Conservation (phyloP, 2,888 invertebrate species). For the Pterostichus madidus region DNA sequence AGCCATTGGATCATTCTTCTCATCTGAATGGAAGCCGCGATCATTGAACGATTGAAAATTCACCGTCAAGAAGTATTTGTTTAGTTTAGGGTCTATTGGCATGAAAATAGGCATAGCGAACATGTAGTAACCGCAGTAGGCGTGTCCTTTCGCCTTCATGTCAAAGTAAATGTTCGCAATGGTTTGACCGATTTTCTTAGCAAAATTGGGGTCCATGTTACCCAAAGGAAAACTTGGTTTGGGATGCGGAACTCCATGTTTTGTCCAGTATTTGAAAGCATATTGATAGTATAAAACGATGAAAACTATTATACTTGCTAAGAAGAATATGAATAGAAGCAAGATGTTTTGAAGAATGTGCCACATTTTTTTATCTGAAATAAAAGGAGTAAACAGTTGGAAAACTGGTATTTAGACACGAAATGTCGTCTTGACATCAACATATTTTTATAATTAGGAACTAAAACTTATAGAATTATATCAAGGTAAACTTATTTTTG, state of each 20-base stretch:
- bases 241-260: slow-evolving; percentile 72
- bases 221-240: slow-evolving; percentile 73
- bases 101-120: slow-evolving; percentile 37
- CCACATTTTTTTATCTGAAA: slow-evolving; percentile 1
- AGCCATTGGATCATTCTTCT: slow-evolving; percentile 74
- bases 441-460: too few relatives aligned
- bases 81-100: slow-evolving; percentile 74
- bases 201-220: slow-evolving; percentile 72
- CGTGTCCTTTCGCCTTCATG: slow-evolving; percentile 10
- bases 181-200: slow-evolving; percentile 69
- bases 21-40: slow-evolving; percentile 75
- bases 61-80: slow-evolving; percentile 74
- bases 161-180: slow-evolving; percentile 14
- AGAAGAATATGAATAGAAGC: neutral
- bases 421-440: too few relatives aligned
- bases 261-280: slow-evolving; percentile 73
- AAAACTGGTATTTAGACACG: neutral
- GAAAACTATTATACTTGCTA: neutral
- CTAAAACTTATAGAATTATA: too few relatives aligned
- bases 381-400: neutral
- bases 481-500: too few relatives aligned
- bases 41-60: slow-evolving; percentile 76
- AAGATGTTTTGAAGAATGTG: neutral
- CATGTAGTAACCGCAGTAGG: slow-evolving; percentile 45
- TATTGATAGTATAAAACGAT: slow-evolving; percentile 25